Percentiles rank a stretch among this genome's conserved stretches.
phyloP scores from a whole-genome alignment of 2,113 vertebrate species.

The Plestiodon gilberti region DNA sequence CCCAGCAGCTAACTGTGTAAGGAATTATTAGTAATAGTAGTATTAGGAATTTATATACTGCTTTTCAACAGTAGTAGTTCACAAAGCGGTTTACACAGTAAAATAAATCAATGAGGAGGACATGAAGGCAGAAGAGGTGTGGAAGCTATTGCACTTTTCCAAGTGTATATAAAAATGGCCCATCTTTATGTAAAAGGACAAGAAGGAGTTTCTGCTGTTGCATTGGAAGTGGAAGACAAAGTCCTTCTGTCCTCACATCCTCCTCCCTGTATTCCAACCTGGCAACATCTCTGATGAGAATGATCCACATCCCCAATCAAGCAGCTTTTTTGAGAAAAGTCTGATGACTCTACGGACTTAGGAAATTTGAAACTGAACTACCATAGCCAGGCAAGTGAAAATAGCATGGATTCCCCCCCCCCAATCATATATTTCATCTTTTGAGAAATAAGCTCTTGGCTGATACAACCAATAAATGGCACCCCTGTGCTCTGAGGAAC shows the following conservation, averaged over 20 bases:
- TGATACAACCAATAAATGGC: background rate
- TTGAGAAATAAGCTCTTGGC: background rate
- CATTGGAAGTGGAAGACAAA: background rate
- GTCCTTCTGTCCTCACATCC: background rate
- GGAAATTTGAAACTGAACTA: background rate
- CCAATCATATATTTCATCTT: background rate
- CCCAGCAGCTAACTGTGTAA: background rate
- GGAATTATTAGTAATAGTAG: too few species aligned
- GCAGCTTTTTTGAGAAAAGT: background rate
- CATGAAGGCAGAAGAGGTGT: too few species aligned
- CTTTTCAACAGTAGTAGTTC: too few species aligned
- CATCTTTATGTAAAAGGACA: background rate
- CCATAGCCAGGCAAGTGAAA: background rate
- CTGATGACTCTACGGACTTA: background rate
- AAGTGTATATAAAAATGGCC: background rate
- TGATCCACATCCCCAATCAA: background rate
- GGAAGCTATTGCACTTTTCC: background rate
- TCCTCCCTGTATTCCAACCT: background rate
- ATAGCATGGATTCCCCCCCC: background rate
- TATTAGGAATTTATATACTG: too few species aligned
- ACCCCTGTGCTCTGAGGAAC: background rate
- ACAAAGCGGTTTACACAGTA: too few species aligned
- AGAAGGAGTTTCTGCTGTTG: background rate
- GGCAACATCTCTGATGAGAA: too few species aligned
- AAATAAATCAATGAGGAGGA: too few species aligned